Percentiles rank a stretch among this genome's conserved stretches.
Evolutionary conservation across 2,888 invertebrate genomes (phyloP).

Genomic region (Ichneumoninae sp.): DNA sequence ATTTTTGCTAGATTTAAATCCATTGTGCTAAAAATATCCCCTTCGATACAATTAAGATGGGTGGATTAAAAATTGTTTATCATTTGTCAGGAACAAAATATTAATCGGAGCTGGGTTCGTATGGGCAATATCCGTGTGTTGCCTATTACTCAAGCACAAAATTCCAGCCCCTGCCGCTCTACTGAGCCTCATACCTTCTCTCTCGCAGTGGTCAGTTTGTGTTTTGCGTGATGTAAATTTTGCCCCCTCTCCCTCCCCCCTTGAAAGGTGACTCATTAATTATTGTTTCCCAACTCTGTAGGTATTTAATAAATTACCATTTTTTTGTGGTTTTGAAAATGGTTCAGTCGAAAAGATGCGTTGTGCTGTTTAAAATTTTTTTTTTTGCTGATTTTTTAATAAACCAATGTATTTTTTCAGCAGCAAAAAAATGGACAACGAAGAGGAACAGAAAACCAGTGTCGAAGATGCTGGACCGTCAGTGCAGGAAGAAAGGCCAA

Average conservation of each 20-base stretch:
- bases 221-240: background rate
- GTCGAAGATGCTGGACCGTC: conserved; percentile 72
- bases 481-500: conserved; percentile 56
- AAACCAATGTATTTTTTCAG: conserved; percentile 60
- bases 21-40: background rate
- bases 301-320: background rate
- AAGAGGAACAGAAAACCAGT: conserved; percentile 73
- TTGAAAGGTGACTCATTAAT: background rate
- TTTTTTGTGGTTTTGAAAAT: background rate
- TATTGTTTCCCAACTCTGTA: background rate
- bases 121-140: conserved; percentile 74
- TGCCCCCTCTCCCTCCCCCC: background rate
- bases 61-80: conserved; percentile 16
- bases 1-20: background rate
- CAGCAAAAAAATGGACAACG: conserved; percentile 77
- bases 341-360: background rate
- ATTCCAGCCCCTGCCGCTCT: conserved; percentile 66
- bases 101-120: conserved; percentile 73
- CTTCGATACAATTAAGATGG: background rate
- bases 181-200: conserved; percentile 72
- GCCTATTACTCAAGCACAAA: conserved; percentile 72
- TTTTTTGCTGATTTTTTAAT: background rate
- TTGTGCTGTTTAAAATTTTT: background rate
- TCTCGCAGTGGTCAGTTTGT: conserved; percentile 73
- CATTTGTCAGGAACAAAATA: conserved; percentile 72